phyloP scores from a whole-genome alignment of 2,888 invertebrate species.

The Orchestes rusci region DNA sequence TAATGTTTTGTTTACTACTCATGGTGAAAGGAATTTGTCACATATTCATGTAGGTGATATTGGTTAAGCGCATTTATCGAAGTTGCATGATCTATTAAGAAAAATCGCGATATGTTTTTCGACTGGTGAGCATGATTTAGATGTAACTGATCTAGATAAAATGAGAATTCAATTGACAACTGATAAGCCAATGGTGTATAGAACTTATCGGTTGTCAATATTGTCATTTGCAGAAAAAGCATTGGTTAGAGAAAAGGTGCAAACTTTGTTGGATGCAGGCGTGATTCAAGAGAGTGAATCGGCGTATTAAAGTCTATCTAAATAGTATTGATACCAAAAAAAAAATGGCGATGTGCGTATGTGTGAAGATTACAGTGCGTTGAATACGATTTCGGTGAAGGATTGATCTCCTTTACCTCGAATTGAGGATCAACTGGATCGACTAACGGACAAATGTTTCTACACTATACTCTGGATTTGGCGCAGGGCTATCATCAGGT shows the following conservation, averaged over 20 bases:
- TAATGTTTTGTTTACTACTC: neutral
- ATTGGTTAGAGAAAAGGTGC: conserved; percentile 22
- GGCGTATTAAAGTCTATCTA: conserved; percentile 24
- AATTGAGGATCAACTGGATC: conserved; percentile 21
- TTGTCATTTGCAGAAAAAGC: conserved; percentile 21
- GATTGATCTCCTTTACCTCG: conserved; percentile 8
- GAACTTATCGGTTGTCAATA: conserved; percentile 24
- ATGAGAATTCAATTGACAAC: conserved; percentile 23
- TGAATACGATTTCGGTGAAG: conserved; percentile 1
- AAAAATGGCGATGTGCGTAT: conserved; percentile 21
- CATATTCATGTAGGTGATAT: conserved; percentile 3
- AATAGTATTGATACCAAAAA: conserved; percentile 21
- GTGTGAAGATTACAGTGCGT: conserved; percentile 22
- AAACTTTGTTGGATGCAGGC: conserved; percentile 10
- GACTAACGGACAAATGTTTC: conserved; percentile 14
- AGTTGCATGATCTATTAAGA: conserved; percentile 2
- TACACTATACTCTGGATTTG: conserved; percentile 30
- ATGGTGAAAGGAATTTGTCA: neutral
- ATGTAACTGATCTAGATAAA: conserved; percentile 21
- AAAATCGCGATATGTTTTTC: conserved; percentile 16
- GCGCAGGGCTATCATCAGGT: conserved; percentile 30
- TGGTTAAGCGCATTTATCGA: neutral
- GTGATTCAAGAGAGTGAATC: conserved; percentile 20
- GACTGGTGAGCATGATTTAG: conserved; percentile 15
- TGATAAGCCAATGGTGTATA: conserved; percentile 20